Evolutionary conservation across 2,888 invertebrate genomes (phyloP).

Genomic region (Cyrtodaria siliqua): DNA sequence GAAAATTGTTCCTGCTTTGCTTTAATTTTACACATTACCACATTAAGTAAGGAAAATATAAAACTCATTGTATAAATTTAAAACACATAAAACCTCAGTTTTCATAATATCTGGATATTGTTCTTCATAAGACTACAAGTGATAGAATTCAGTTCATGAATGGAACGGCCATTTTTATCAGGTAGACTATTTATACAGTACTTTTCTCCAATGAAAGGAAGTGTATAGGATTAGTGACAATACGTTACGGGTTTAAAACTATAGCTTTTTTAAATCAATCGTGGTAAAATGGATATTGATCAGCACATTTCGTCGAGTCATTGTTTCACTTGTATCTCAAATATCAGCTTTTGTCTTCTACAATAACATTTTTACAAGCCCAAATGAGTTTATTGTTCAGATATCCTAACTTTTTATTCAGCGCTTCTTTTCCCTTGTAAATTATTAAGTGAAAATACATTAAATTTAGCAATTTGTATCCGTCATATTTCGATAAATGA

Average conservation of each 20-base stretch:
- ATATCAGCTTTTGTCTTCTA: constrained; percentile 28
- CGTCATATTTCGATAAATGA: constrained; percentile 58
- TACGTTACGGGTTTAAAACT: constrained; percentile 22
- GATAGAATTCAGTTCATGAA: constrained; percentile 32
- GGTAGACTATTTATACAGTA: constrained; percentile 16
- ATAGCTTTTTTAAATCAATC: constrained; percentile 10
- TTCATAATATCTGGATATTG: too few species aligned
- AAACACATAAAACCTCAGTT: too few species aligned
- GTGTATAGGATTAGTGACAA: constrained; percentile 13
- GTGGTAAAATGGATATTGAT: constrained; percentile 29
- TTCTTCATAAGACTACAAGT: too few species aligned
- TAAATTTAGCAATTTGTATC: constrained; percentile 54
- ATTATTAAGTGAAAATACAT: constrained; percentile 46
- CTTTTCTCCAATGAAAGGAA: constrained; percentile 24
- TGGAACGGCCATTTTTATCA: constrained; percentile 21
- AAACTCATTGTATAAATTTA: too few species aligned
- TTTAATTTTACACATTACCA: too few species aligned
- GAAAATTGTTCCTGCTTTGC: too few species aligned
- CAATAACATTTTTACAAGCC: constrained; percentile 14
- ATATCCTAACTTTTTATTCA: constrained; percentile 32
- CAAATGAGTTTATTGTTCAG: constrained; percentile 30
- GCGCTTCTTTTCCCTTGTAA: constrained; percentile 25
- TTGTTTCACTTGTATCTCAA: constrained; percentile 20
- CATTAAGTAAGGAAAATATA: too few species aligned
- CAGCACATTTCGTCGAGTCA: constrained; percentile 28